These are phyloP conservation scores for Amyelois transitella DNA, from an alignment of 1,140 invertebrate genomes.

Conservation along the genomic window DNA sequence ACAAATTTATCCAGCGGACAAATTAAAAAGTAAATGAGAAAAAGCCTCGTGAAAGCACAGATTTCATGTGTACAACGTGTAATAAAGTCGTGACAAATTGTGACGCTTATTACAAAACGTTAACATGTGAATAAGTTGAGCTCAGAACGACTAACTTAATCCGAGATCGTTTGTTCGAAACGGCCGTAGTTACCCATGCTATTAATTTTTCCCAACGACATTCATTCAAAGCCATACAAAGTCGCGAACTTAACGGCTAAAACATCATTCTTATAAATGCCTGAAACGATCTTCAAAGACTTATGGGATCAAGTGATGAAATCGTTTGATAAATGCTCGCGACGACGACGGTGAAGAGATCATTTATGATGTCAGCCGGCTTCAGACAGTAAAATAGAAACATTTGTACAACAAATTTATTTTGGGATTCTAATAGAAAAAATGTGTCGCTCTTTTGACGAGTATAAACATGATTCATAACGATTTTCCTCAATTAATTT, in stretches of 20 bases:
- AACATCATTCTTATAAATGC: constrained; percentile 29
- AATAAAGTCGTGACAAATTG: background rate
- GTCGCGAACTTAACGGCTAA: constrained; percentile 21
- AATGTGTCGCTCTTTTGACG: too few species aligned
- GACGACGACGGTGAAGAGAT: background rate
- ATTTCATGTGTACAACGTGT: background rate
- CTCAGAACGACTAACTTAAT: constrained; percentile 10
- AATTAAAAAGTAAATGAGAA: too few species aligned
- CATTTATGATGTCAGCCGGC: background rate
- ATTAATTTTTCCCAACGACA: constrained; percentile 38
- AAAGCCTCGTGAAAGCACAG: too few species aligned
- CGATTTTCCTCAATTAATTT: too few species aligned
- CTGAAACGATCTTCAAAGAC: constrained; percentile 13
- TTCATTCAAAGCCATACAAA: constrained; percentile 14
- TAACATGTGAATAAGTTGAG: background rate
- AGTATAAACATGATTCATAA: too few species aligned
- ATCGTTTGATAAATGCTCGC: constrained; percentile 27
- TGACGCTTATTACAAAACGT: background rate
- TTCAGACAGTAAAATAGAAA: background rate
- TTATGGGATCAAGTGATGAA: constrained; percentile 29
- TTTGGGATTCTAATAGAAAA: background rate
- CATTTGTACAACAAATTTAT: background rate
- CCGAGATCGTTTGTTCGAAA: constrained; percentile 19
- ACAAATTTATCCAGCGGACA: too few species aligned
- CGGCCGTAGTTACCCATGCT: constrained; percentile 25